phyloP scores from a whole-genome alignment of 2,113 vertebrate species.

The Perca fluviatilis region DNA sequence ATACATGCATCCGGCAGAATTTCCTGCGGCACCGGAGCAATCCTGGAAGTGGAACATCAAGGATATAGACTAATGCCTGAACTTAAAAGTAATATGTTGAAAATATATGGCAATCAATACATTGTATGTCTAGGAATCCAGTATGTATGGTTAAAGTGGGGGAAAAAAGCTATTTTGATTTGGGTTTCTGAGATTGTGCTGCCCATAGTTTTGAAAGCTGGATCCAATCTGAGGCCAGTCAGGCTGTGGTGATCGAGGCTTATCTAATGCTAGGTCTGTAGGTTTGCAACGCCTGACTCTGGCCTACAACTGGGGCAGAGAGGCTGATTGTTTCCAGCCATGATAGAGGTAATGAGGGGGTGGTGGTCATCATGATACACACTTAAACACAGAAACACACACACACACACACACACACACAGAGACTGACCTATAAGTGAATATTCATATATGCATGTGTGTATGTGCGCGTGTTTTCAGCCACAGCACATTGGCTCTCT shows the following conservation, averaged over 20 bases:
- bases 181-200: constrained; percentile 71
- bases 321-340: constrained; percentile 80
- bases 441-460: constrained; percentile 45
- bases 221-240: constrained; percentile 74
- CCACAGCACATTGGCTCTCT: constrained; percentile 61
- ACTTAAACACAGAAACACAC: constrained; percentile 48
- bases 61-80: background rate
- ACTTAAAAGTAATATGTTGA: constrained; percentile 9
- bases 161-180: constrained; percentile 60
- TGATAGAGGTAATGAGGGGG: constrained; percentile 78
- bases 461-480: constrained; percentile 33
- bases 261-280: constrained; percentile 76
- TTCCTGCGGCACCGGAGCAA: no score
- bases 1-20: no score
- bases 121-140: constrained; percentile 32
- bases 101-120: constrained; percentile 47
- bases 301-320: constrained; percentile 68
- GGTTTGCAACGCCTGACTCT: constrained; percentile 68
- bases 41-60: no score
- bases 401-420: constrained; percentile 59
- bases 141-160: constrained; percentile 33
- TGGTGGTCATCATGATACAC: constrained; percentile 75
- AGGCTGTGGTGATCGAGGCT: constrained; percentile 76
- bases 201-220: constrained; percentile 72
- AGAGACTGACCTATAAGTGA: constrained; percentile 55